Evolutionary conservation across 2,888 invertebrate genomes (phyloP), one percentile per base, ranked within the genome.

Genomic region (Phoenoteleia sp.): DNA sequence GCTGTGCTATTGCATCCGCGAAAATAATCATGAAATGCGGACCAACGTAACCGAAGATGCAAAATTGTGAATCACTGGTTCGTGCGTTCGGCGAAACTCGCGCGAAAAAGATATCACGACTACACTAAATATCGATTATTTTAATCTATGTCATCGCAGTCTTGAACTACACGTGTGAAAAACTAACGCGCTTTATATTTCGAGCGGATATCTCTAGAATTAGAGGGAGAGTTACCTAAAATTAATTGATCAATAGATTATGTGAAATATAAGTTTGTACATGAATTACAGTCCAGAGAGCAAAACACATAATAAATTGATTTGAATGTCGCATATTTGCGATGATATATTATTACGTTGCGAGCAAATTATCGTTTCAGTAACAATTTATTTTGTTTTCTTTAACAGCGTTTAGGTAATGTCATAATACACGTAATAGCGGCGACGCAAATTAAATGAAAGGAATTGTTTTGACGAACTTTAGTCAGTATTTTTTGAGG

Each of bases 101-200:
- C 27, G 9, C n/a, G 71, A 29, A 71, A 71, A 71, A 58, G 71
- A 42, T 58, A 71, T 71, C 58, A 15, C 29, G 58, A 71, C 58
- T 45, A 47, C 19, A 45, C 29, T 45, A 58, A 56, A 47, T 58
- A 71, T 71, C 58, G 58, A 71, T 71, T 58, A 21, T 9, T 15
- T 27, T 72, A 72, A 58, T 72, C 71, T 36, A 33, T 47, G 71
- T 47, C 58, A 33, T 58, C 58, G 58, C 21, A 58, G 47, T 23
- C 71, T 45, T 47, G 58, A 58, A 71, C 69, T 54, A 3, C 9
- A 47, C 27, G 71, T 21, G 56, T 21, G 29, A 45, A 71, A 71
- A 71, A 71, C 29, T 42, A 58, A 58, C 58, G 58, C 45, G 45
- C 21, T 56, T 71, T 45, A 56, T 71, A n/a, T n/a, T 42, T 64